Conservation (phyloP, 2,113 vertebrate species). For the Capreolus pygargus region DNA sequence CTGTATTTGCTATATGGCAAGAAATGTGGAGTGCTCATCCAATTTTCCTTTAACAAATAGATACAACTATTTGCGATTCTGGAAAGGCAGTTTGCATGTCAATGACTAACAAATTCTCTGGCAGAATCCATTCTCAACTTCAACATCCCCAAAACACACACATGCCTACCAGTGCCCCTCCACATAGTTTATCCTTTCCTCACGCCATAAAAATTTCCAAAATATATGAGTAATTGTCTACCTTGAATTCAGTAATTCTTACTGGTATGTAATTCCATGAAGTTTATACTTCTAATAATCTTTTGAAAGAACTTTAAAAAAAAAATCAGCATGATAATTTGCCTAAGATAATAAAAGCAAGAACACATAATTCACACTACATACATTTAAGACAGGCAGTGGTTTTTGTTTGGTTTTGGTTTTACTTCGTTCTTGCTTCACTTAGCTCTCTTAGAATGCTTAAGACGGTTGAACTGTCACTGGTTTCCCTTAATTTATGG, state of each 20-base stretch:
- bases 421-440: neutral
- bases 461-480: neutral
- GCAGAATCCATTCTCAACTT: neutral
- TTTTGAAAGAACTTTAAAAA: neutral
- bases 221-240: conserved; percentile 53
- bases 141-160: neutral
- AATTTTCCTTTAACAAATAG: conserved; percentile 18
- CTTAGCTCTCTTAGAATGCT: neutral
- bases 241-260: conserved; percentile 25
- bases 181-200: neutral
- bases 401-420: neutral
- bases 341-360: neutral
- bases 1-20: neutral
- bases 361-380: neutral
- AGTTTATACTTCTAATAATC: neutral
- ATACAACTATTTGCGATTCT: conserved; percentile 31
- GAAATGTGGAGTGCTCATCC: neutral
- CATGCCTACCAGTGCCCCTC: neutral
- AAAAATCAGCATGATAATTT: neutral
- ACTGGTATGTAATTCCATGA: neutral
- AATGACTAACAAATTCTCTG: neutral
- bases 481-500: neutral
- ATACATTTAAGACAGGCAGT: neutral
- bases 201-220: neutral
- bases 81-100: neutral